Conservation (phyloP, 1,140 invertebrate genomes). For the Lerema accius region DNA sequence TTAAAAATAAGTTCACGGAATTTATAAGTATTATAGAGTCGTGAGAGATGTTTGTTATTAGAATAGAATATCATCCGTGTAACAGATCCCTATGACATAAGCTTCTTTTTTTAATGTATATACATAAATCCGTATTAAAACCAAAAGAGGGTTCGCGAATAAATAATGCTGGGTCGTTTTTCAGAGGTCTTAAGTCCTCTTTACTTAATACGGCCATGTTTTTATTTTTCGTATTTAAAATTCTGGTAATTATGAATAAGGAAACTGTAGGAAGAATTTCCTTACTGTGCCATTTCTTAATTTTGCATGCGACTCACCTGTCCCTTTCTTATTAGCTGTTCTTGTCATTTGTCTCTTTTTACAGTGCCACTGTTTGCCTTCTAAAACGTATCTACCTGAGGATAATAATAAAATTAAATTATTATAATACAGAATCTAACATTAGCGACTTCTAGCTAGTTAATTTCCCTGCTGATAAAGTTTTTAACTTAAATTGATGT, state of each 20-base stretch:
- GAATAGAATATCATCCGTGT: constrained; percentile 44
- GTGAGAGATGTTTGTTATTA: background rate
- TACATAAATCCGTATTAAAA: constrained; percentile 78
- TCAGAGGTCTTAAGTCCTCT: constrained; percentile 71
- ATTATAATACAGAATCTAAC: too few relatives aligned
- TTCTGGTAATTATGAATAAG: constrained; percentile 69
- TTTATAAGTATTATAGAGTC: background rate
- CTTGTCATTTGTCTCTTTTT: too few relatives aligned
- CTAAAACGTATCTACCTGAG: too few relatives aligned
- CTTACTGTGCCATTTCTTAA: constrained; percentile 35
- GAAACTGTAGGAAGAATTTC: constrained; percentile 48
- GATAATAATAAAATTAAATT: too few relatives aligned
- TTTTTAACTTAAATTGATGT: too few relatives aligned
- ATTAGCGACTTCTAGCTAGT: too few relatives aligned
- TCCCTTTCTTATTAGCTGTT: too few relatives aligned
- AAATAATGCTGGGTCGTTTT: constrained; percentile 74
- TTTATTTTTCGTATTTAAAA: constrained; percentile 70
- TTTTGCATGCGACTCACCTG: constrained; percentile 25
- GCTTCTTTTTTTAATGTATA: constrained; percentile 70
- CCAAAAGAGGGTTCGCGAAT: constrained; percentile 65
- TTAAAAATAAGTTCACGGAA: too few relatives aligned
- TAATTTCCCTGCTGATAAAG: too few relatives aligned
- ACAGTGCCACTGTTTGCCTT: too few relatives aligned
- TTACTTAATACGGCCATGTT: constrained; percentile 64
- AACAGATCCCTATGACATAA: constrained; percentile 50